Base-by-base conservation (phyloP, 2,797 vertebrate species). In the Octomys mimax region DNA sequence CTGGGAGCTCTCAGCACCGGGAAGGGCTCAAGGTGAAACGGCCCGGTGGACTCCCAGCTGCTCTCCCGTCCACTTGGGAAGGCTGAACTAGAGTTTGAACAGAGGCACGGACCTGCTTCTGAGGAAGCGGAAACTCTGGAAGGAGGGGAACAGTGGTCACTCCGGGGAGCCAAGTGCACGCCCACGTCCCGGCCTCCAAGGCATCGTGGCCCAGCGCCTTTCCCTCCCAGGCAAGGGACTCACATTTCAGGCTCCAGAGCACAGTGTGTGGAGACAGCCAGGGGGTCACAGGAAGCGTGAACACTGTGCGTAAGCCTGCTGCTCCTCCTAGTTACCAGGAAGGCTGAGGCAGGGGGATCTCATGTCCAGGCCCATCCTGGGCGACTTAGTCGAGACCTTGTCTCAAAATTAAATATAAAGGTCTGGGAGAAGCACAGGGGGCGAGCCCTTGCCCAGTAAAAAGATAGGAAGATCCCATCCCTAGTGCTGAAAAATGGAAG, bases 41-140 rank as follows among this genome's bases (percentile, higher is more conserved):
- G 68, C 19, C 19, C 18, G 0, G n/a, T 12, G 31, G n/a, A 10
- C 68, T 19, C 36, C 1, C 0, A 6, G 21, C 36, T 39, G 68
- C n/a, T 68, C n/a, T 10, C n/a, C n/a, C 28, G 4, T 8, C 28
- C 54, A 57, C 54, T 57, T 57, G 54, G 28, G 42, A 85, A 70
- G 46, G 28, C 39, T 13, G 92, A 61, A 7, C 66, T 31, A 11
- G 31, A 16, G 6, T 33, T 33, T 57, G 3, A 57, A 1, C 16
- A 19, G 33, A 16, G 13, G 66, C 2, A 33, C 33, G 18, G 33
- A 2, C 33, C 66, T 68, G 66, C 33, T 68, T 14, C 66, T 3
- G 6, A 31, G 28, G 64, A 18, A 0, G 33, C 66, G 5, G 2
- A 14, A 3, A 18, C 33, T 1, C 61, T 12, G 61, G 61, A 10